A percentile compares a stretch with the other conserved stretches of the same genome.
Conservation (phyloP, 2,888 invertebrate genomes). For the Iselma pallidipennis region DNA sequence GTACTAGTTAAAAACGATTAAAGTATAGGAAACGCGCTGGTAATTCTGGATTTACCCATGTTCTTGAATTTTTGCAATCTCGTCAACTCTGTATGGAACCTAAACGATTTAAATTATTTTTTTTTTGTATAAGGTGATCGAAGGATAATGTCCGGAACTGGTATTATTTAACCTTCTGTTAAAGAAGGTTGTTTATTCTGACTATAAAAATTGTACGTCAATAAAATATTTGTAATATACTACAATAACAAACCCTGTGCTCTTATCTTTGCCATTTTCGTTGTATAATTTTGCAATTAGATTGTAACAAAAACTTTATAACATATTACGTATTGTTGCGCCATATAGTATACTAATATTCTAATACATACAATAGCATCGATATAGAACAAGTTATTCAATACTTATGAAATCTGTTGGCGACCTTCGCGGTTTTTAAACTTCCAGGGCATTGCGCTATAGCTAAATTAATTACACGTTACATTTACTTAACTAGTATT, state of each 20-base stretch:
- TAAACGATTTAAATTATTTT: not conserved
- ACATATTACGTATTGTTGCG: conserved; percentile 28
- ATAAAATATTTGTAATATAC: no score
- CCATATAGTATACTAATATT: conserved; percentile 30
- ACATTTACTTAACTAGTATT: conserved; percentile 25
- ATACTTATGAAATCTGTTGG: conserved; percentile 36
- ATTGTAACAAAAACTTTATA: conserved; percentile 10
- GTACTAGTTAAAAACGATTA: not conserved
- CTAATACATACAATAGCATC: conserved; percentile 33
- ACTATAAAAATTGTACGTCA: not conserved
- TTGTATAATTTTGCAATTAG: conserved; percentile 2
- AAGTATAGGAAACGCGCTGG: not conserved
- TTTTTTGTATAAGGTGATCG: not conserved
- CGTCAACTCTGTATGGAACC: not conserved
- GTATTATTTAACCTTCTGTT: conserved; percentile 16
- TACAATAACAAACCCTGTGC: not conserved
- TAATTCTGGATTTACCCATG: not conserved
- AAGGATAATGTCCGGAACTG: conserved; percentile 20
- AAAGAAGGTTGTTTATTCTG: not conserved
- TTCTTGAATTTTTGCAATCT: not conserved
- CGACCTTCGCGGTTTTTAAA: conserved; percentile 43
- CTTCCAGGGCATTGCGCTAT: conserved; percentile 43
- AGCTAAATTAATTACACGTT: conserved; percentile 32
- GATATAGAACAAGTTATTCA: conserved; percentile 40
- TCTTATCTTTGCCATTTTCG: not conserved